Evolutionary conservation across 2,113 vertebrate genomes (phyloP).

Genomic region (Madoqua kirkii): DNA sequence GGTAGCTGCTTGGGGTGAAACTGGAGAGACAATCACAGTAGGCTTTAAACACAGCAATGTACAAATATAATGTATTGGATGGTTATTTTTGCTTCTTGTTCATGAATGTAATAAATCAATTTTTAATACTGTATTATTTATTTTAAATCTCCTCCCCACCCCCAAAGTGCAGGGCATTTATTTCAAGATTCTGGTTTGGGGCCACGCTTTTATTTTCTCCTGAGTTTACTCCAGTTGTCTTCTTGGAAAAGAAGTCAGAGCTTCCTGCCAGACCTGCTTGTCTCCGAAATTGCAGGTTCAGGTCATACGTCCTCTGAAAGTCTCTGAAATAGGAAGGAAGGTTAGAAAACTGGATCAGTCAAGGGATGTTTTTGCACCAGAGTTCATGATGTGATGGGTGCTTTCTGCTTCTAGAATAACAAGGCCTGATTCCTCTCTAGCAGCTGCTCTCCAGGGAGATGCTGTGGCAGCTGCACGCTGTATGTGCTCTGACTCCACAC

Average conservation of each 20-base stretch:
- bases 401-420: slow-evolving; percentile 2
- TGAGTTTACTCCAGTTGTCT: slow-evolving; percentile 10
- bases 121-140: slow-evolving; percentile 20
- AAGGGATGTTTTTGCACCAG: neutral
- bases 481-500: neutral
- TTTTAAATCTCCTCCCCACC: neutral
- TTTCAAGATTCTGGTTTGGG: neutral
- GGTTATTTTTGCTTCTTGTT: neutral
- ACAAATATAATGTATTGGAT: neutral
- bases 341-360: slow-evolving; percentile 5
- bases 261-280: neutral
- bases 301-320: neutral
- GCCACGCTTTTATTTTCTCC: neutral
- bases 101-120: neutral
- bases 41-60: neutral
- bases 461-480: neutral
- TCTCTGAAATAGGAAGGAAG: slow-evolving; percentile 1
- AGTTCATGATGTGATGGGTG: neutral
- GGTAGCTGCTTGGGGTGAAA: neutral
- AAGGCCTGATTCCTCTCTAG: neutral
- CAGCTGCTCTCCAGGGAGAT: neutral
- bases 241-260: neutral
- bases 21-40: neutral
- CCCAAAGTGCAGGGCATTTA: neutral
- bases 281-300: neutral